Conservation (phyloP, 2,888 invertebrate genomes). For the Drosophila rubida region DNA sequence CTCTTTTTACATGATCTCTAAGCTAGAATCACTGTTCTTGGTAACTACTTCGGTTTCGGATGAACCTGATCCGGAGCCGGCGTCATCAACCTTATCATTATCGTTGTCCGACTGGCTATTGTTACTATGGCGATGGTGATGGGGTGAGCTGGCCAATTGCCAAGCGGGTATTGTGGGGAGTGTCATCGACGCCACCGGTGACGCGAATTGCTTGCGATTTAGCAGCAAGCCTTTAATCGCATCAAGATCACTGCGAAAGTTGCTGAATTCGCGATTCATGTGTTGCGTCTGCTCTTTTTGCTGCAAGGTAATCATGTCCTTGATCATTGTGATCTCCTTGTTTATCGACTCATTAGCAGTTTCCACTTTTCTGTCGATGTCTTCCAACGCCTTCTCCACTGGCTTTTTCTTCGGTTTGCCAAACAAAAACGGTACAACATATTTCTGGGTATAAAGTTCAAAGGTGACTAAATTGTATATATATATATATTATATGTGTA, state of each 20-base stretch:
- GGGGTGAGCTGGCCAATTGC: slow-evolving; percentile 87
- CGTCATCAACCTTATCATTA: slow-evolving; percentile 86
- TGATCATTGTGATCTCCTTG: slow-evolving; percentile 88
- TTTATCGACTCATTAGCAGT: slow-evolving; percentile 87
- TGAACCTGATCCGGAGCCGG: slow-evolving; percentile 88
- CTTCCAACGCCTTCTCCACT: slow-evolving; percentile 88
- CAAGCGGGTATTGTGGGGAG: slow-evolving; percentile 91
- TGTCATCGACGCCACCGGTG: slow-evolving; percentile 87
- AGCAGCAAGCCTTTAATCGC: slow-evolving; percentile 90
- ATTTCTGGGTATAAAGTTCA: slow-evolving; percentile 85
- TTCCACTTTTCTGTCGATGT: slow-evolving; percentile 89
- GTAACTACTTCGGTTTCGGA: slow-evolving; percentile 91
- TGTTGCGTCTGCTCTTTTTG: slow-evolving; percentile 83
- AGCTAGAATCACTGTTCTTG: slow-evolving; percentile 90
- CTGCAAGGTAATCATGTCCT: slow-evolving; percentile 87
- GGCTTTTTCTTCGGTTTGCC: slow-evolving; percentile 88
- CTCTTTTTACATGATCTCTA: slow-evolving; percentile 89
- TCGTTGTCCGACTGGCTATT: slow-evolving; percentile 83
- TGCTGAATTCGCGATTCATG: slow-evolving; percentile 87
- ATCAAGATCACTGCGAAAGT: slow-evolving; percentile 89
- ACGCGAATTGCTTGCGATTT: slow-evolving; percentile 92
- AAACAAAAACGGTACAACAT: slow-evolving; percentile 89
- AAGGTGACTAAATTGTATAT: neutral
- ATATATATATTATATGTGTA: neutral
- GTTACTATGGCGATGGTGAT: slow-evolving; percentile 80